Percentiles rank a stretch among this genome's conserved stretches.
Conservation (phyloP, 1,140 invertebrate species). For the Dreissena rostriformis region DNA sequence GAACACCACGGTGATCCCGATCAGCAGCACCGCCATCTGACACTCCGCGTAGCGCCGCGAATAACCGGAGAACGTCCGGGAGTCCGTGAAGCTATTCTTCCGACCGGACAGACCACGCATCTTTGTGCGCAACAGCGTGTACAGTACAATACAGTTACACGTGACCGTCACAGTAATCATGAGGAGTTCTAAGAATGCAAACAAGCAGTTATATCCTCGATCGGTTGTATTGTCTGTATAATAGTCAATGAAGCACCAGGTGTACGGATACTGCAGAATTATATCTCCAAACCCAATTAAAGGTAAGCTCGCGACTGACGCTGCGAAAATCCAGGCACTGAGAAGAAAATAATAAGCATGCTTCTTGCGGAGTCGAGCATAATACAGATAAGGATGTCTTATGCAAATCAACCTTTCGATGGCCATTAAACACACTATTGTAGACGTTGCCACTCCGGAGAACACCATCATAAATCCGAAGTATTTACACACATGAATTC, state of each 20-base stretch:
- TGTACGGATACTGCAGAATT: conserved; percentile 76
- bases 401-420: conserved; percentile 80
- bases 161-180: conserved; percentile 73
- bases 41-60: conserved; percentile 79
- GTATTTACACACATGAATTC: conserved; percentile 75
- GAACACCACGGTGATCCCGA: conserved; percentile 81
- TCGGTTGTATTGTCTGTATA: conserved; percentile 66
- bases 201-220: conserved; percentile 74
- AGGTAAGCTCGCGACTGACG: conserved; percentile 77
- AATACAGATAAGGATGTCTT: conserved; percentile 80
- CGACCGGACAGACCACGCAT: conserved; percentile 58
- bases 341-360: conserved; percentile 73
- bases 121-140: conserved; percentile 72
- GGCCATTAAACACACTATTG: conserved; percentile 80
- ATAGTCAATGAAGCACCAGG: conserved; percentile 82
- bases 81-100: conserved; percentile 56
- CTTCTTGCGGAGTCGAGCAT: conserved; percentile 74
- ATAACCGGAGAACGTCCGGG: conserved; percentile 65
- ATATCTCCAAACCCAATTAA: conserved; percentile 79
- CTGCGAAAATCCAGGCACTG: conserved; percentile 74
- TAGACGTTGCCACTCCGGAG: conserved; percentile 78
- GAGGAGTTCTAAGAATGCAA: conserved; percentile 71
- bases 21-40: conserved; percentile 81
- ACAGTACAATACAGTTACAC: conserved; percentile 78
- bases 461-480: conserved; percentile 81